Conservation (phyloP, 2,113 vertebrate genomes). For the Corythornis madagascariensis region DNA sequence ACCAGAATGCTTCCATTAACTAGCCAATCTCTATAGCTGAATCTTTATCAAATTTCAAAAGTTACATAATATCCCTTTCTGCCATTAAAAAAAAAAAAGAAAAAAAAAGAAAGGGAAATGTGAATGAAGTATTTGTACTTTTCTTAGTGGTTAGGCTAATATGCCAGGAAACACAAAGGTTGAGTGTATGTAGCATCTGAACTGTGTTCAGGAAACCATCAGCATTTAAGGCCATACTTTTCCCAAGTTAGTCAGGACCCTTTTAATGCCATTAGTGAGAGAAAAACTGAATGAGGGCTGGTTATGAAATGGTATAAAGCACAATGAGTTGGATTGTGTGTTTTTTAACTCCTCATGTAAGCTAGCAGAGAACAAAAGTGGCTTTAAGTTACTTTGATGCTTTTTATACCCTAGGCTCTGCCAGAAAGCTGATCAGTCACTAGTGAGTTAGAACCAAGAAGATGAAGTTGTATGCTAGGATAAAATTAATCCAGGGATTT, state of each 20-base stretch:
- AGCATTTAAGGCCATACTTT: slow-evolving; percentile 15
- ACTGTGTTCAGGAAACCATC: not conserved
- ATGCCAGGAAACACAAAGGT: slow-evolving; percentile 31
- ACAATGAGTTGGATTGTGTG: slow-evolving; percentile 36
- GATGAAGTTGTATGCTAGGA: not conserved
- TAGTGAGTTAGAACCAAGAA: not conserved
- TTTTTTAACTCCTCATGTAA: not conserved
- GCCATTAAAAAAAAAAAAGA: not conserved
- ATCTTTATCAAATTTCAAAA: slow-evolving; percentile 28
- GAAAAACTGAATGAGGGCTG: not conserved
- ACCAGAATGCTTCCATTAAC: slow-evolving; percentile 42
- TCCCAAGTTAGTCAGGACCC: not conserved
- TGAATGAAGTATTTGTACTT: slow-evolving; percentile 53
- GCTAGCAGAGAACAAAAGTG: slow-evolving; percentile 1
- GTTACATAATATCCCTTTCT: slow-evolving; percentile 46
- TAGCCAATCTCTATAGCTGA: not conserved
- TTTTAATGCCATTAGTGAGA: not conserved
- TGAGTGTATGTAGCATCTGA: slow-evolving; percentile 29
- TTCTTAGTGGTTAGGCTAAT: not conserved
- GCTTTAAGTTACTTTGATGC: slow-evolving; percentile 15
- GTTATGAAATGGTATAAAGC: slow-evolving; percentile 4
- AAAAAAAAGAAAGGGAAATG: not conserved
- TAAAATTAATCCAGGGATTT: not conserved
- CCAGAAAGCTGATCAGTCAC: not conserved
- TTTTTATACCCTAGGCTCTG: not conserved